phyloP scores from a whole-genome alignment of 1,140 invertebrate species.

The Pinna nobilis region DNA sequence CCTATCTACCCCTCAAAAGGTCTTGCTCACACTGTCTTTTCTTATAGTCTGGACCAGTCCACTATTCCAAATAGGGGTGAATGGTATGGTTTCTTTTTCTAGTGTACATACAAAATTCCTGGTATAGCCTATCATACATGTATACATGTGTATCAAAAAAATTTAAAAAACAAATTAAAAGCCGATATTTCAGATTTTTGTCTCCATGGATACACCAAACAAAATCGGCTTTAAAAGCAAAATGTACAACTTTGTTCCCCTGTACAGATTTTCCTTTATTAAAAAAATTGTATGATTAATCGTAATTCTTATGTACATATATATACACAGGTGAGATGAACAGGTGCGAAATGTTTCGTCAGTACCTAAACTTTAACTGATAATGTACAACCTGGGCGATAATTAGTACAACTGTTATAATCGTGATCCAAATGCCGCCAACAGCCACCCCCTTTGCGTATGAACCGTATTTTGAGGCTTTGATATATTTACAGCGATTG shows the following conservation, averaged over 20 bases:
- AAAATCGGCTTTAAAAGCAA: neutral
- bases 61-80: no score
- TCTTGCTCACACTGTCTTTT: no score
- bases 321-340: no score
- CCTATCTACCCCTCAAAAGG: no score
- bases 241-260: neutral
- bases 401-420: slow-evolving; percentile 53
- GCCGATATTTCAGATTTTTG: neutral
- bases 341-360: neutral
- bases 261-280: neutral
- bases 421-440: slow-evolving; percentile 58
- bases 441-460: slow-evolving; percentile 66
- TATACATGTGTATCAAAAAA: neutral
- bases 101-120: no score
- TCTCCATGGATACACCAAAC: neutral
- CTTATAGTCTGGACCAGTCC: no score
- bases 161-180: neutral
- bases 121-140: no score
- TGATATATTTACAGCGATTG: slow-evolving; percentile 63
- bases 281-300: neutral
- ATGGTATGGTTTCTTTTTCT: no score
- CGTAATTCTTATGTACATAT: no score
- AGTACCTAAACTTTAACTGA: slow-evolving; percentile 52
- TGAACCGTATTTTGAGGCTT: slow-evolving; percentile 65
- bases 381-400: slow-evolving; percentile 57